These are phyloP conservation scores for Agelaius tricolor DNA, from an alignment of 2,113 vertebrate species.

Conservation along the genomic window DNA sequence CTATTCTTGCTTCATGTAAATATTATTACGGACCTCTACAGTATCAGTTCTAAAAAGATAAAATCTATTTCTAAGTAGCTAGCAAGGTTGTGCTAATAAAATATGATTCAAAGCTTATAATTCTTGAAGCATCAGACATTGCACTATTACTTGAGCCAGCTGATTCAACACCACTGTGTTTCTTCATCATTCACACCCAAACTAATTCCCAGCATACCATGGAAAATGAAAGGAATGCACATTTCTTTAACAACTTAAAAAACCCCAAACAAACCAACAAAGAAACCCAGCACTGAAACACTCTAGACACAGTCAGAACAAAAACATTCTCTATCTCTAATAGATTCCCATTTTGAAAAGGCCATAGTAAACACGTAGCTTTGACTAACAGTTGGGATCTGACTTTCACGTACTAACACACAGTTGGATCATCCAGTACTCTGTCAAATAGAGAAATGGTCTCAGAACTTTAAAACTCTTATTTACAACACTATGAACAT, in stretches of 20 bases:
- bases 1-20: constrained; percentile 78
- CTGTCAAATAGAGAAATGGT: constrained; percentile 57
- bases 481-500: constrained; percentile 71
- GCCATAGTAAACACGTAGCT: constrained; percentile 45
- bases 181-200: constrained; percentile 77
- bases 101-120: constrained; percentile 81
- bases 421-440: constrained; percentile 62
- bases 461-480: constrained; percentile 71
- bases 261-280: constrained; percentile 32
- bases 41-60: constrained; percentile 83
- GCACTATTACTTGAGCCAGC: constrained; percentile 79
- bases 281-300: constrained; percentile 64
- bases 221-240: constrained; percentile 73
- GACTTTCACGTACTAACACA: constrained; percentile 45
- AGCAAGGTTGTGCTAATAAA: constrained; percentile 88
- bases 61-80: constrained; percentile 84
- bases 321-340: constrained; percentile 65
- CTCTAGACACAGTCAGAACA: constrained; percentile 84
- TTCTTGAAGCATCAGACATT: constrained; percentile 82
- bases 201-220: constrained; percentile 69
- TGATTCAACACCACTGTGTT: constrained; percentile 73
- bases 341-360: constrained; percentile 61
- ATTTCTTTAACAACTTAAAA: constrained; percentile 79
- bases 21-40: constrained; percentile 77
- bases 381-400: constrained; percentile 31